Conservation (phyloP, 1,140 invertebrate species). For the Nasonia giraulti region DNA sequence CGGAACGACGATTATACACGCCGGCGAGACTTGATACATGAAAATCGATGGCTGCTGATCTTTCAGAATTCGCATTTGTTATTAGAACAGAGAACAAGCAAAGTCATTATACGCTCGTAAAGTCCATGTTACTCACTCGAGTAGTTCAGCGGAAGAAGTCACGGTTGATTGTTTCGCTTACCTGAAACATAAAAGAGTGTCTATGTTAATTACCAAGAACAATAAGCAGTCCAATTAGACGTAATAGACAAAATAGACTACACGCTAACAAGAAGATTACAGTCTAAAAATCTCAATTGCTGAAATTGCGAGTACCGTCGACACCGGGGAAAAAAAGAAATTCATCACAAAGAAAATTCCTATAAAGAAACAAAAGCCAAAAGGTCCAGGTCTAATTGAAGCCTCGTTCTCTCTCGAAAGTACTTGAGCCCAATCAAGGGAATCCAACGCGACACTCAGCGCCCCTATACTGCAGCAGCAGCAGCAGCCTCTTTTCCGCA, state of each 20-base stretch:
- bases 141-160: neutral
- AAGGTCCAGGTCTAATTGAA: neutral
- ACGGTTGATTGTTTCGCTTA: neutral
- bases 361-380: neutral
- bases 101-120: neutral
- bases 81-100: neutral
- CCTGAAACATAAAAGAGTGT: conserved; percentile 33
- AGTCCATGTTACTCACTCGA: conserved; percentile 10
- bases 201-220: neutral
- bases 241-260: too few species aligned
- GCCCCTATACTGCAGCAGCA: neutral
- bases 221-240: neutral
- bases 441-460: neutral
- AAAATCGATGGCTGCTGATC: neutral
- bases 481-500: neutral
- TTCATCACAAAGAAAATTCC: too few species aligned
- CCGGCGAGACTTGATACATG: neutral
- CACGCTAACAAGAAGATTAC: too few species aligned
- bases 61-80: neutral
- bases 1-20: conserved; percentile 5
- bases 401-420: neutral
- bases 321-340: too few species aligned
- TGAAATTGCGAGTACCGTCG: neutral
- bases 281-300: neutral
- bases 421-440: neutral